These are phyloP conservation scores for Heliconius aoede DNA, from an alignment of 2,888 invertebrate genomes.

Conservation along the genomic window DNA sequence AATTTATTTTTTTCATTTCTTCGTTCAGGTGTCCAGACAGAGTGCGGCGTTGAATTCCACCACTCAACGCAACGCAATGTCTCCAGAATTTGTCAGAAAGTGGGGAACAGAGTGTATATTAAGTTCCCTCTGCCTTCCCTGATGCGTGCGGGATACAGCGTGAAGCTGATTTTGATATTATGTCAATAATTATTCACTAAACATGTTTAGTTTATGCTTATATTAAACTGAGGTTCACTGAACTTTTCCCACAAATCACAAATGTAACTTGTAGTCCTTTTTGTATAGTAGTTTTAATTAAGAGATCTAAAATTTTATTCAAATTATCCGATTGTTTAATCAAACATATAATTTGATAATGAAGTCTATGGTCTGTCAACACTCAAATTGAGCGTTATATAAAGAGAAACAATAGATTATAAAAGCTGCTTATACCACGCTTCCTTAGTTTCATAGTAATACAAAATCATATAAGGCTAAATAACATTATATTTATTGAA, in stretches of 20 bases:
- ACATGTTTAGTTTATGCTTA: background rate
- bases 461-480: background rate
- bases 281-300: background rate
- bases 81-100: too few relatives aligned
- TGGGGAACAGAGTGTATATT: too few relatives aligned
- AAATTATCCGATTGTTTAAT: constrained; percentile 39
- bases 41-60: too few relatives aligned
- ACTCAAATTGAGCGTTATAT: background rate
- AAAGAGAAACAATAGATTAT: constrained; percentile 5
- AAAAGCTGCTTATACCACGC: background rate
- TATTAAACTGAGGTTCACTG: constrained; percentile 28
- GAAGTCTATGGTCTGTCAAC: background rate
- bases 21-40: too few relatives aligned
- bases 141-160: too few relatives aligned
- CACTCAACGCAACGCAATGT: too few relatives aligned
- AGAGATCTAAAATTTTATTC: constrained; percentile 38
- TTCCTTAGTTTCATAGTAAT: background rate
- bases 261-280: constrained; percentile 30
- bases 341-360: background rate
- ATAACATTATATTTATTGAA: background rate
- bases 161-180: too few relatives aligned
- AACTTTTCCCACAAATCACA: constrained; percentile 31
- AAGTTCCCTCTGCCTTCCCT: too few relatives aligned
- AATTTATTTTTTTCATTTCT: too few relatives aligned
- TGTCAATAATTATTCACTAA: too few relatives aligned